phyloP scores from a whole-genome alignment of 2,797 vertebrate genomes.

The Potorous gilbertii region DNA sequence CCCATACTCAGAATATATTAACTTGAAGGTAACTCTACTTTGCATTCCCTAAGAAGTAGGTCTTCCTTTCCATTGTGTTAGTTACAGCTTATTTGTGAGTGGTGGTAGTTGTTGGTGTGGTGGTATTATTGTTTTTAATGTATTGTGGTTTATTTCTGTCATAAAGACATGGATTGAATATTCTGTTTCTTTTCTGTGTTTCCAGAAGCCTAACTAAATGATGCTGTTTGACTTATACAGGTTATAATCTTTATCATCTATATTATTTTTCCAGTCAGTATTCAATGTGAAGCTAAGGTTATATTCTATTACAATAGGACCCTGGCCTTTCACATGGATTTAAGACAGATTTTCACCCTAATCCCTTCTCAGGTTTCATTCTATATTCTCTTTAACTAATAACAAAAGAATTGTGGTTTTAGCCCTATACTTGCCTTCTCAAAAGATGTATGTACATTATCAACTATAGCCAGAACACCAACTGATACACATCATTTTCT shows the following conservation, averaged over 20 bases:
- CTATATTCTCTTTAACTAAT: slow-evolving; percentile 44
- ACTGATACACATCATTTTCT: slow-evolving; percentile 76
- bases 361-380: not conserved
- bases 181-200: not conserved
- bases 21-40: not conserved
- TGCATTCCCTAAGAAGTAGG: not conserved
- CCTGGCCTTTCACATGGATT: not conserved
- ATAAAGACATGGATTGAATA: not conserved
- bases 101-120: not conserved
- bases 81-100: not conserved
- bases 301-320: not conserved
- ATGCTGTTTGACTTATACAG: not conserved
- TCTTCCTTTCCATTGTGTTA: not conserved
- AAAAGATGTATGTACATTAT: slow-evolving; percentile 78
- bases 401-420: slow-evolving; percentile 58
- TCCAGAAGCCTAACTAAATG: not conserved
- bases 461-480: slow-evolving; percentile 53
- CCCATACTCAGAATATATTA: not conserved
- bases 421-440: slow-evolving; percentile 68
- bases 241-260: not conserved
- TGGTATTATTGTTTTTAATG: not conserved
- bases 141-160: not conserved
- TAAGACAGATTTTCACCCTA: not conserved
- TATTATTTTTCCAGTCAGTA: too few species aligned
- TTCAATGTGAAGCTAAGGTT: not conserved